Base-by-base conservation (phyloP, 2,797 vertebrate species). In the Lagocephalus sceleratus region DNA sequence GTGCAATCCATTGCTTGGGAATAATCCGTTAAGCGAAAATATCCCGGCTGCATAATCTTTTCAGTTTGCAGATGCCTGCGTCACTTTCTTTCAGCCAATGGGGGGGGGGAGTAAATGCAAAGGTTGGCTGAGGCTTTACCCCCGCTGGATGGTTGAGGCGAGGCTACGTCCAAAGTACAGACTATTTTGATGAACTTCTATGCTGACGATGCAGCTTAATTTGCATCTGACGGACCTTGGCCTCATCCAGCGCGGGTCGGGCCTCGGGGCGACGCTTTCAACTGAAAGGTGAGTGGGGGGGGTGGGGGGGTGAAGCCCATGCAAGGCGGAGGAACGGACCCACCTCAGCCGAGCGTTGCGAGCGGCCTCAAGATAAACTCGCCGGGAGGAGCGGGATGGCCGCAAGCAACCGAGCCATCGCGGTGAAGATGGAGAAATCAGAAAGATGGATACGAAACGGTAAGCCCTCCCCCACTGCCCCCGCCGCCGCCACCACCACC, bases 401-500 rank as follows among this genome's bases (percentile, higher is more conserved):
- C 51, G 84, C 87, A 90, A 82, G 81, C 84, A 87, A 74, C 57
- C 74, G 78, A 76, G 77, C 81, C 78, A 87, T 83, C 83, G 88
- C 75, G 72, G 67, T 85, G 72, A 63, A 80, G 84, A 85, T 75
- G 61, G 84, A 81, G 60, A n/a, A 78, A 67, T 63, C 29, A 62
- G 60, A 56, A 57, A 22, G 8, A 15, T 45, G 64, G 53, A 63
- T 58, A 59, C 47, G 35, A 51, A 57, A 54, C 68, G 43, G 60
- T 48, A 58, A 75, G n/a, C n/a, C n/a, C n/a, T n/a, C n/a, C n/a
- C n/a, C n/a, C n/a, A n/a, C n/a, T n/a, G n/a, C n/a, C n/a, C n/a
- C n/a, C n/a, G n/a, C n/a, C n/a, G n/a, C n/a, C n/a, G n/a, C n/a
- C n/a, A n/a, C n/a, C n/a, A n/a, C n/a, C n/a, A n/a, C 68, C 51